A percentile compares a stretch with the other conserved stretches of the same genome.
phyloP scores from a whole-genome alignment of 1,140 invertebrate genomes.

The Aphaenogaster rudis region DNA sequence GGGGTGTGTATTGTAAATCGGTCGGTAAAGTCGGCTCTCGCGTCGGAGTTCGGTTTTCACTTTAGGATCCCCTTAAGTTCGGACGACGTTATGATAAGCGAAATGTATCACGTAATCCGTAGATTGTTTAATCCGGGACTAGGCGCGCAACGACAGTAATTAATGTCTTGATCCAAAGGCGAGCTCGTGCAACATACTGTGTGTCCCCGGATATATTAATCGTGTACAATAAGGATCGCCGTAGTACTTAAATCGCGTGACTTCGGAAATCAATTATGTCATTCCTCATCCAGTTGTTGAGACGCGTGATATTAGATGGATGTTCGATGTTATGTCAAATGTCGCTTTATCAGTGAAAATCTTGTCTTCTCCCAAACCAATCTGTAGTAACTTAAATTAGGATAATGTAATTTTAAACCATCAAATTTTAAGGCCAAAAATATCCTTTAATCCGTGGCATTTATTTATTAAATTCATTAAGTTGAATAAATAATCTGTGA shows the following conservation, averaged over 20 bases:
- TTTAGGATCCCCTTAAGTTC: too few relatives aligned
- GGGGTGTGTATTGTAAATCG: too few relatives aligned
- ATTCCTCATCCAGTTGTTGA: too few relatives aligned
- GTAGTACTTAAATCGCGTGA: background rate
- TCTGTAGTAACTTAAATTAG: too few relatives aligned
- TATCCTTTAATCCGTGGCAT: background rate
- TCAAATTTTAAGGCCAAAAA: background rate
- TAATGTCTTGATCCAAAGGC: background rate
- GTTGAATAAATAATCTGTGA: background rate
- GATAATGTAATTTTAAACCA: background rate
- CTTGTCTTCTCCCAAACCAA: too few relatives aligned
- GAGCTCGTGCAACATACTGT: background rate
- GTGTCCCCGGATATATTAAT: background rate
- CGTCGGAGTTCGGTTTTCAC: too few relatives aligned
- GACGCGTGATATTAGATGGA: background rate
- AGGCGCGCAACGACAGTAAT: conserved; percentile 26
- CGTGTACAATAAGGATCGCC: background rate
- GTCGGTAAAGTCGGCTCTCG: too few relatives aligned
- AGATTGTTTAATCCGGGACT: conserved; percentile 17
- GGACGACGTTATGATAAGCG: too few relatives aligned
- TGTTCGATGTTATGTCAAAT: too few relatives aligned
- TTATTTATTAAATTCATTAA: background rate
- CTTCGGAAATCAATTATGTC: too few relatives aligned
- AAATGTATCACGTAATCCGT: conserved; percentile 6
- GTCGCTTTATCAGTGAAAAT: too few relatives aligned